phyloP scores from a whole-genome alignment of 2,888 invertebrate species.

The Pseudoips prasinana region DNA sequence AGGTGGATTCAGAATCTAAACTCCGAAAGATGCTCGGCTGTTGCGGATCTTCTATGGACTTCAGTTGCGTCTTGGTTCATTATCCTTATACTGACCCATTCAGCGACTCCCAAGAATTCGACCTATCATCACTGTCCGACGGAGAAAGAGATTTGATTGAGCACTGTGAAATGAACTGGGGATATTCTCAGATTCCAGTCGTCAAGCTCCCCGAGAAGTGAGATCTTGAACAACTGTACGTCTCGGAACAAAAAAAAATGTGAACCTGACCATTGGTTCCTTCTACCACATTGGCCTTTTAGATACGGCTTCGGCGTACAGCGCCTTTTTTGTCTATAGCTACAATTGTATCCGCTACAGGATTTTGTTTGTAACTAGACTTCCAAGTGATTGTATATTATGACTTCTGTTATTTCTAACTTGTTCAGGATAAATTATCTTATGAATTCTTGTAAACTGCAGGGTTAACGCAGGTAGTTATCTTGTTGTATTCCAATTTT shows the following conservation, averaged over 20 bases:
- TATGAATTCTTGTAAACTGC: conserved; percentile 17
- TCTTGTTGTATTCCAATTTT: too few species aligned
- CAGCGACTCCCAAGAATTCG: conserved; percentile 66
- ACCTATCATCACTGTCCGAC: conserved; percentile 77
- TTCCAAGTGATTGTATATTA: conserved; percentile 17
- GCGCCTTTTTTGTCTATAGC: conserved; percentile 54
- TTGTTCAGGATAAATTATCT: conserved; percentile 12
- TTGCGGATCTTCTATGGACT: conserved; percentile 68
- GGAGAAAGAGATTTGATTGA: conserved; percentile 84
- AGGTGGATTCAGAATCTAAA: conserved; percentile 82
- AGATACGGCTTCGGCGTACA: conserved; percentile 50
- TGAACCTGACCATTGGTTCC: conserved; percentile 14
- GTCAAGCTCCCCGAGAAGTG: conserved; percentile 85
- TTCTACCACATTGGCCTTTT: conserved; percentile 23
- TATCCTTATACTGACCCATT: conserved; percentile 73
- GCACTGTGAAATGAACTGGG: conserved; percentile 85
- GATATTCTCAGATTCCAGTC: conserved; percentile 83
- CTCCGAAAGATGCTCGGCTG: conserved; percentile 71
- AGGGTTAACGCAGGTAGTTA: too few species aligned
- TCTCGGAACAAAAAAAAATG: conserved; percentile 41
- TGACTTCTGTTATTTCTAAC: conserved; percentile 16
- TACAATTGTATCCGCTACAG: conserved; percentile 23
- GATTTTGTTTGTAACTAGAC: conserved; percentile 18
- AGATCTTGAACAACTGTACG: conserved; percentile 37
- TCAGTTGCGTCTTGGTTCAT: conserved; percentile 81